A percentile compares a stretch with the other conserved stretches of the same genome.
phyloP scores from a whole-genome alignment of 2,113 vertebrate species.

The Prionailurus viverrinus region DNA sequence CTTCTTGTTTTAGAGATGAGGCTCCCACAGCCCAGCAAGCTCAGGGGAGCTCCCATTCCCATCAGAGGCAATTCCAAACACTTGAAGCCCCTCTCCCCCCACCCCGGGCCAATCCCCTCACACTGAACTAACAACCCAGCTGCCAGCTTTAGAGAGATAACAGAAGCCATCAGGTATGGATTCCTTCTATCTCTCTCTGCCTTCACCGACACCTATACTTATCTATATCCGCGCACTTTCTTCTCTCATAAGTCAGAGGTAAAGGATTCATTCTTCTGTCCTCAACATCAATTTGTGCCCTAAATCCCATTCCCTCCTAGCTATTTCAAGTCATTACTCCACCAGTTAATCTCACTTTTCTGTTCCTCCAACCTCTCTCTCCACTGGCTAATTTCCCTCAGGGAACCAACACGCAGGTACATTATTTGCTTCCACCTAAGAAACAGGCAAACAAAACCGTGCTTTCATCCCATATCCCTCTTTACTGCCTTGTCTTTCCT shows the following conservation, averaged over 20 bases:
- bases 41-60: not conserved
- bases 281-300: not conserved
- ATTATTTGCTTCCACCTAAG: constrained; percentile 29
- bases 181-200: constrained; percentile 31
- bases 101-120: not conserved
- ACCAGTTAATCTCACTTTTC: constrained; percentile 26
- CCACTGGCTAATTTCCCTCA: not conserved
- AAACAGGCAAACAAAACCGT: not conserved
- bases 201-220: not conserved
- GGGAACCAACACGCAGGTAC: not conserved
- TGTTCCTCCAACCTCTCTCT: not conserved
- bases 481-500: not conserved
- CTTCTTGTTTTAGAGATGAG: not conserved
- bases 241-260: not conserved
- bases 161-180: not conserved
- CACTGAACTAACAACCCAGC: not conserved
- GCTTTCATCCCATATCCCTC: not conserved
- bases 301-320: not conserved
- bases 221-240: not conserved
- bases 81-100: not conserved
- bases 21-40: not conserved
- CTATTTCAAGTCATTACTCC: constrained; percentile 23
- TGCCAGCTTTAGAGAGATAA: not conserved
- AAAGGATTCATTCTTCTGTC: constrained; percentile 24
- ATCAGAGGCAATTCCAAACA: not conserved